Evolutionary conservation across 2,113 vertebrate species (phyloP).

Genomic region (Eudorcas thomsonii): DNA sequence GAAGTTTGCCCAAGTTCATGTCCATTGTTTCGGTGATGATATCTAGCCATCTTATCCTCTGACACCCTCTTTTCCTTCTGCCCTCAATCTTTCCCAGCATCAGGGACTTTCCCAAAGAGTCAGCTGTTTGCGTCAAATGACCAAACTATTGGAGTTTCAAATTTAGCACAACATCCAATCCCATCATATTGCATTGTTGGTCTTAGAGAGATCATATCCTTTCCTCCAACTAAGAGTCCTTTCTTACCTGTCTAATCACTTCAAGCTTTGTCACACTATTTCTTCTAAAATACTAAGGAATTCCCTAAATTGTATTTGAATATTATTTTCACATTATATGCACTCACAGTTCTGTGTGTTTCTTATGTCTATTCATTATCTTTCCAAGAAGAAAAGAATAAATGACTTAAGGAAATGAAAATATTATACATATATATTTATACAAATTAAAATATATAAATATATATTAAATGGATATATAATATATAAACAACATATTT

Average conservation of each 20-base stretch:
- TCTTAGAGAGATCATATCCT: neutral
- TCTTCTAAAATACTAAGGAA: neutral
- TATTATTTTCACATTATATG: neutral
- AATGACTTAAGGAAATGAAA: neutral
- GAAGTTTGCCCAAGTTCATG: neutral
- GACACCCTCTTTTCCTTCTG: neutral
- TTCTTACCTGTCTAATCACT: neutral
- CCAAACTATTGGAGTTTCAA: neutral
- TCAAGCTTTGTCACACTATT: neutral
- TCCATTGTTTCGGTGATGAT: neutral
- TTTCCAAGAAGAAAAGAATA: neutral
- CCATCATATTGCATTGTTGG: neutral
- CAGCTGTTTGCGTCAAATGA: neutral
- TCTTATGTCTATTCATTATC: neutral
- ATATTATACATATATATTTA: neutral
- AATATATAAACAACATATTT: neutral
- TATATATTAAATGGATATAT: neutral
- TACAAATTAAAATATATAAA: neutral
- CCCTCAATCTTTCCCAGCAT: neutral
- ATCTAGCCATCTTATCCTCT: neutral
- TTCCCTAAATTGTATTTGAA: neutral
- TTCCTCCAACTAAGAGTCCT: neutral
- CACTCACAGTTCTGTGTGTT: neutral
- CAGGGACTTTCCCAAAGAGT: neutral
- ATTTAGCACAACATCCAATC: neutral